Evolutionary conservation across 2,888 invertebrate species (phyloP), one percentile per base, ranked within the genome.

Genomic region (Hirtodrosophila trivittata): DNA sequence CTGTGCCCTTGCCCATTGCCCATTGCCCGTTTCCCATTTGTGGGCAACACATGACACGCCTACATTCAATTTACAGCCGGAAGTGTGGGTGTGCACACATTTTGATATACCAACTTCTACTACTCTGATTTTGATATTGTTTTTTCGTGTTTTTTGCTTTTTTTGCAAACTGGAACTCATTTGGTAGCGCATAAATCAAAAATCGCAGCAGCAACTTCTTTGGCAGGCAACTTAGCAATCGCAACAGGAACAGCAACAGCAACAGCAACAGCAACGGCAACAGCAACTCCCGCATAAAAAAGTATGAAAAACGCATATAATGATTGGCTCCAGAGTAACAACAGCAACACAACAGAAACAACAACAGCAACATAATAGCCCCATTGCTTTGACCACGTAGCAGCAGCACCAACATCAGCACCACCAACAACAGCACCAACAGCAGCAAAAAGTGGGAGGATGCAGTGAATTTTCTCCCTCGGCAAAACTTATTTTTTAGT

Each of bases 371-470:
- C 55, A 69, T 72, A 81, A 80, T 73, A 76, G 82, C 82, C 63
- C 58, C 75, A 74, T 60, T 66, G 77, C 58, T 66, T 64, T 39
- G 62, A 55, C 60, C 46, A 69, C 60, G 59, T 68, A 76, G 50
- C 43, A 56, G 50, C 57, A 65, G 10, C 58, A 68, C 13, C 63
- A 59, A 14, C 59, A 74, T 3, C 35, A 76, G 46, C 43, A 56
- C 45, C 57, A 65, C 12, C 58, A 68, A 13, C 63, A 59, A 14
- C 59, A 74, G 41, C 63, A 65, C 28, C 45, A 45, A 28, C 66
- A 73, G 50, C 64, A 85, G 62, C 85, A 87, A 88, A 88, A 88
- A 88, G 88, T 89, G 89, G 88, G 88, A 88, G 88, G 89, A 88
- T 87, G 89, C 87, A 88, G 80, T 87, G 86, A 80, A 87, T 80